Evolutionary conservation across 2,797 vertebrate genomes (phyloP), one percentile per base, ranked within the genome.

Genomic region (Acanthurus tractus): DNA sequence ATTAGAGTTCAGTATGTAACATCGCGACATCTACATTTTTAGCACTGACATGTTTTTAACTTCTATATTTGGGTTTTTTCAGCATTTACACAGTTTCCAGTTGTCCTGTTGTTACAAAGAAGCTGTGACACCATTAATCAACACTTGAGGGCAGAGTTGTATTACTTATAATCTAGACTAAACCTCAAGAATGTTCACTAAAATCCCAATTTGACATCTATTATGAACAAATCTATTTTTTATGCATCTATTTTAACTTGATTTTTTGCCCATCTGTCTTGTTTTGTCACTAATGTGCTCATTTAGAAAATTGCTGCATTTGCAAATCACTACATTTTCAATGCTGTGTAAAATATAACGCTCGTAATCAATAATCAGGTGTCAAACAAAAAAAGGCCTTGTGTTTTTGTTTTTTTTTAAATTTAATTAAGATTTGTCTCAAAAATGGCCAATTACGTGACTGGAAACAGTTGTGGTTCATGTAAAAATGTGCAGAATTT

Each of bases 111-210:
- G 8, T 45, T 56, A 7, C 4, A 68, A 50, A 42, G n/a, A 49
- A 62, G 61, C 54, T 80, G 78, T 38, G 14, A 46, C 38, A 40
- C 52, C 8, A 20, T 55, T 20, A 2, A 5, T 75, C 42, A 81
- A 78, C 88, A 92, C 89, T 72, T 61, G 90, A 78, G 81, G 87
- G 79, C 89, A 80, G 79, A 0, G 10, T 81, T 84, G 66, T 17
- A 42, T 55, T 17, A 74, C 11, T 25, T 42, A 20, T 56, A 9
- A 3, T 36, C 22, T 25, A 2, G 1, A 34, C 3, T 2, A 1
- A 44, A n/a, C 40, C 6, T 45, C 18, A 18, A 2, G 54, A 5
- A 25, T 14, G 45, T 3, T 25, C 2, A 3, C 4, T 36, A 22
- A 29, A 66, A 57, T 44, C 50, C 20, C 6, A 22, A 2, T 25